A percentile compares a stretch with the other conserved stretches of the same genome.
Conservation (phyloP, 2,113 vertebrate genomes). For the Saimiri boliviensis region DNA sequence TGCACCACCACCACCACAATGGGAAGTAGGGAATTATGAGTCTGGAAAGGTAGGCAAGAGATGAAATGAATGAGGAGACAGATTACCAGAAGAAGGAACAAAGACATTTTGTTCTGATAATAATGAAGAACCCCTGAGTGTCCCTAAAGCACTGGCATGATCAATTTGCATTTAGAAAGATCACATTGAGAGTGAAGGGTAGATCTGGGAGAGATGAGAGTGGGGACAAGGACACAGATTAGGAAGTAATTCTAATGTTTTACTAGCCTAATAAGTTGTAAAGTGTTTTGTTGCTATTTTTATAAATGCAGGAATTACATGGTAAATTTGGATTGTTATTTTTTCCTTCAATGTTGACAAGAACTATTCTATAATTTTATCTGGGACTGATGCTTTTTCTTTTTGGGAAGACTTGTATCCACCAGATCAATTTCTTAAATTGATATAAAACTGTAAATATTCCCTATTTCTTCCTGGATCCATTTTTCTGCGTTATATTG, state of each 20-base stretch:
- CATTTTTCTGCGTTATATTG: not conserved
- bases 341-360: not conserved
- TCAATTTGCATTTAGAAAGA: not conserved
- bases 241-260: not conserved
- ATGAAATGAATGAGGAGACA: not conserved
- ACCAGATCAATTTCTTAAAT: not conserved
- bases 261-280: not conserved
- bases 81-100: not conserved
- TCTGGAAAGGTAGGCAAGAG: not conserved
- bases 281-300: not conserved
- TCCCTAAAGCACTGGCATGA: too few relatives aligned
- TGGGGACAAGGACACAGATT: not conserved
- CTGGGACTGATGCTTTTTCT: not conserved
- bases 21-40: not conserved
- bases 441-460: not conserved
- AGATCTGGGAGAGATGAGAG: not conserved
- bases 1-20: rapidly evolving
- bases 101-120: not conserved
- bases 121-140: not conserved
- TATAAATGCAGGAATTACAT: not conserved
- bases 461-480: not conserved
- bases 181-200: not conserved
- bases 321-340: not conserved
- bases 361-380: not conserved
- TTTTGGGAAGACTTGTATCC: not conserved